A percentile compares a stretch with the other conserved stretches of the same genome.
Evolutionary conservation across 1,140 invertebrate genomes (phyloP).

Genomic region (Drosophila ficusphila): DNA sequence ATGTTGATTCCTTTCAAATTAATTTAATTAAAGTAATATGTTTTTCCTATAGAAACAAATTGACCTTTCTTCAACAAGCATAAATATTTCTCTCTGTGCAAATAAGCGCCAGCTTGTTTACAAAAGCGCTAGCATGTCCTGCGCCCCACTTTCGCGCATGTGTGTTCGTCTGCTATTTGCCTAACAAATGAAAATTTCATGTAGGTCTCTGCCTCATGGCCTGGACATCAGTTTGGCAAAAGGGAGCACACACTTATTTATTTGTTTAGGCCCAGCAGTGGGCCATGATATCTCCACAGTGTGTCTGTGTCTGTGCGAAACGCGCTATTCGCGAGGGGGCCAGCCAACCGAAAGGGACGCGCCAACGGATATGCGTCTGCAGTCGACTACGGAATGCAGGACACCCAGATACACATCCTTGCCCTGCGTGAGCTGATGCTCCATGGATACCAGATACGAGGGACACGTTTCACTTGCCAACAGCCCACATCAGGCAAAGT

Average conservation of each 20-base stretch:
- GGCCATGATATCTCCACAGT: slow-evolving; percentile 53
- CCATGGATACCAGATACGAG: slow-evolving; percentile 39
- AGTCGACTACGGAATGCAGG: slow-evolving; percentile 68
- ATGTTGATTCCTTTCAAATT: too few relatives aligned
- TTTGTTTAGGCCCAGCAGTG: slow-evolving; percentile 78
- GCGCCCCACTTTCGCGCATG: slow-evolving; percentile 35
- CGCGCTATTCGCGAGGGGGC: slow-evolving; percentile 1
- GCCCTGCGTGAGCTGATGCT: slow-evolving; percentile 13
- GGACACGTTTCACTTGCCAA: slow-evolving; percentile 56
- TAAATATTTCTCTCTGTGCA: not conserved
- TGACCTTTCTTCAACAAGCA: not conserved
- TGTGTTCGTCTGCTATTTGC: slow-evolving; percentile 63
- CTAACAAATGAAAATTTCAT: slow-evolving; percentile 82
- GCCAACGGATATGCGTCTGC: slow-evolving; percentile 71
- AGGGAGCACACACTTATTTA: slow-evolving; percentile 74
- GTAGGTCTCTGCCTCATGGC: slow-evolving; percentile 41
- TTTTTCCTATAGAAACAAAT: too few relatives aligned
- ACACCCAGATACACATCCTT: slow-evolving; percentile 23
- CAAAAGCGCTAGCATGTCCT: slow-evolving; percentile 50
- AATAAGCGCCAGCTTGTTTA: slow-evolving; percentile 45
- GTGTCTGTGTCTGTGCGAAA: slow-evolving; percentile 2
- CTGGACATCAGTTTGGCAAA: slow-evolving; percentile 75
- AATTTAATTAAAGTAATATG: too few relatives aligned
- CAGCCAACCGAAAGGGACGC: slow-evolving; percentile 52
- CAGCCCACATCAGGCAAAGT: slow-evolving; percentile 38